phyloP scores from a whole-genome alignment of 1,140 invertebrate species.

The Phocides pigmalion region DNA sequence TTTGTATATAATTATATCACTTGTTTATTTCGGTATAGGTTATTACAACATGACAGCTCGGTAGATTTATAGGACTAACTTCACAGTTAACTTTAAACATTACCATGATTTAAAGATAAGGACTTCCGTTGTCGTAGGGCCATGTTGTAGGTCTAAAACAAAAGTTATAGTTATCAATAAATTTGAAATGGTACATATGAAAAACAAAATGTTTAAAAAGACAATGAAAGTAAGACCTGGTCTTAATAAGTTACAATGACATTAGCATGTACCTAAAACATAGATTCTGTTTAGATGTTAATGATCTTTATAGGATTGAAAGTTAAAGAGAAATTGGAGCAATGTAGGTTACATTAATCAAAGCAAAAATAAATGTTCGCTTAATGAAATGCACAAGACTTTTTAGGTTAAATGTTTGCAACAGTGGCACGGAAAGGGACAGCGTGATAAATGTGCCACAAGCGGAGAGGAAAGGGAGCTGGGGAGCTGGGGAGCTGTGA shows the following conservation, averaged over 20 bases:
- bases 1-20: slow-evolving; percentile 73
- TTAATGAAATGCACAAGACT: slow-evolving; percentile 7
- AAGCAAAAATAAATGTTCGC: slow-evolving; percentile 7
- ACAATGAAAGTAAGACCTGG: too few relatives aligned
- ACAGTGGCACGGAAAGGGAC: slow-evolving; percentile 33
- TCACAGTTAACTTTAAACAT: slow-evolving; percentile 50
- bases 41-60: slow-evolving; percentile 53
- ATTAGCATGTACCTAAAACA: too few relatives aligned
- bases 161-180: too few relatives aligned
- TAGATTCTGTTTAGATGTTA: neutral
- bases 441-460: slow-evolving; percentile 26
- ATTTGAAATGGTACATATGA: too few relatives aligned
- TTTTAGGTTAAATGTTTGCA: slow-evolving; percentile 7
- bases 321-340: neutral
- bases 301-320: too few relatives aligned
- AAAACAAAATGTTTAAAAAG: too few relatives aligned
- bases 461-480: slow-evolving; percentile 38
- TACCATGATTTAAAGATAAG: slow-evolving; percentile 45
- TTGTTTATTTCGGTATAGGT: slow-evolving; percentile 58
- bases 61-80: slow-evolving; percentile 57
- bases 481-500: too few relatives aligned
- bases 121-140: slow-evolving; percentile 4
- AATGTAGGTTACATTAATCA: neutral
- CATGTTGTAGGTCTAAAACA: slow-evolving; percentile 10
- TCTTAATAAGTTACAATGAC: too few relatives aligned